A percentile compares a stretch with the other conserved stretches of the same genome.
These are phyloP conservation scores for Sisyra terminalis DNA, from an alignment of 2,888 invertebrate genomes.

Conservation along the genomic window DNA sequence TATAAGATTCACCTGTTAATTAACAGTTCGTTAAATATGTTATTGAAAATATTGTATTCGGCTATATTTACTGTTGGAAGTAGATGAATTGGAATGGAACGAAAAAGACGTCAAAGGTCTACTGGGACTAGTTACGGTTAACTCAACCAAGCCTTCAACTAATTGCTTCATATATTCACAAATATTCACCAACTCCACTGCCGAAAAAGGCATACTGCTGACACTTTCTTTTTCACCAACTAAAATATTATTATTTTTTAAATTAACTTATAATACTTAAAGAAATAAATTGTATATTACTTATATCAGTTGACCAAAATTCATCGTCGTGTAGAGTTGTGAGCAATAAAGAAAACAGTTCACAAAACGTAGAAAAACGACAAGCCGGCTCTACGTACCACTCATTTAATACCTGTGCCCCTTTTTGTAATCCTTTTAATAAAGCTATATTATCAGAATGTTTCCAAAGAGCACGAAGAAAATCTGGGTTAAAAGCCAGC, in stretches of 20 bases:
- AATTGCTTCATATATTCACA: constrained; percentile 61
- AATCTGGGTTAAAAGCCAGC: constrained; percentile 49
- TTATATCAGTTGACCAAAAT: constrained; percentile 42
- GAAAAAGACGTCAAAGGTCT: background rate
- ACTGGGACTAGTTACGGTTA: constrained; percentile 48
- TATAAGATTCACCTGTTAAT: constrained; percentile 4
- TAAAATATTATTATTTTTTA: background rate
- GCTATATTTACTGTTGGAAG: constrained; percentile 1
- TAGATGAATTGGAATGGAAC: background rate
- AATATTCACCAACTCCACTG: constrained; percentile 53
- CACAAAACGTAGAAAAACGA: constrained; percentile 61
- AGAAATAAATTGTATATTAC: background rate
- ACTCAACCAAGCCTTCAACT: constrained; percentile 68
- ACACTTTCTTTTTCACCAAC: constrained; percentile 8
- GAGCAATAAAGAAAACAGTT: constrained; percentile 61
- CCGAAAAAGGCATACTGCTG: constrained; percentile 48
- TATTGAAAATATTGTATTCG: too few species aligned
- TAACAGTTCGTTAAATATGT: background rate
- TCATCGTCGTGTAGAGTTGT: constrained; percentile 77
- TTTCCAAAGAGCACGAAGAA: constrained; percentile 61
- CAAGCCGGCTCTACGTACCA: constrained; percentile 3
- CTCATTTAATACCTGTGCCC: constrained; percentile 27
- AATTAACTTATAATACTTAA: background rate
- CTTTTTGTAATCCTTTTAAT: constrained; percentile 18
- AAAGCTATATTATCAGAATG: constrained; percentile 25